Evolutionary conservation across 2,888 invertebrate species (phyloP), one percentile per base, ranked within the genome.

Genomic region (Coenonympha glycerion): DNA sequence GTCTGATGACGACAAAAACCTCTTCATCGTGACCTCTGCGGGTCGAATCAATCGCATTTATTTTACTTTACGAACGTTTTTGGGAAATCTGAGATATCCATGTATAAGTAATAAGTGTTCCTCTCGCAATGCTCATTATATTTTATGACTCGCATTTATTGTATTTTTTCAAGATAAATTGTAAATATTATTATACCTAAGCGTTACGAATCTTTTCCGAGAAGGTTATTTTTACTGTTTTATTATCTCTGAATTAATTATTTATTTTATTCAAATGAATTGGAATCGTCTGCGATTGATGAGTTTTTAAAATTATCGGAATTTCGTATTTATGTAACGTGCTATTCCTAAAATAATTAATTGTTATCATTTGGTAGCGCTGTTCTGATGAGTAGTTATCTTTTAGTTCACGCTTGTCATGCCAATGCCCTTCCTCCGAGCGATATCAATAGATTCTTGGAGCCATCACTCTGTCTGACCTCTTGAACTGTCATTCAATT

Each of bases 391-490:
- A 21, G 24, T 22, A 39, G 19, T 59, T 56, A 58, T 57, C 54
- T 47, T 30, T 47, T 16, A 45, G 24, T 47, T 31, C 11, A 37
- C 15, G 47, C 22, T 30, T 61, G 58, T 55, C 58, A 33, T 61
- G 58, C 56, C 58, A 62, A 54, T 61, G 57, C 57, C 59, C 59
- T 53, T 56, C 47, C 52, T 15, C 56, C 53, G 51, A 21, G 31
- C 34, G 52, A 48, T 47, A 48, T 45, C 31, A 34, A 9, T 34
- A 24, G 45, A 45, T 34, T 34, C 45, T 33, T 15, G n/a, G 33
- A 34, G 13, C 45, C 36, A 34, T 48, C 53, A 28, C 22, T 49
- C 47, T 15, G 15, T 37, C 48, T 16, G 47, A 37, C 40, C 33
- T 16, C 41, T 31, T 45, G 42, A 44, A 34, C 26, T 26, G 46